These are phyloP conservation scores for Mnemiopsis leidyi DNA, from an alignment of 37 sponge, comb jelly and placozoan species.

Conservation along the genomic window DNA sequence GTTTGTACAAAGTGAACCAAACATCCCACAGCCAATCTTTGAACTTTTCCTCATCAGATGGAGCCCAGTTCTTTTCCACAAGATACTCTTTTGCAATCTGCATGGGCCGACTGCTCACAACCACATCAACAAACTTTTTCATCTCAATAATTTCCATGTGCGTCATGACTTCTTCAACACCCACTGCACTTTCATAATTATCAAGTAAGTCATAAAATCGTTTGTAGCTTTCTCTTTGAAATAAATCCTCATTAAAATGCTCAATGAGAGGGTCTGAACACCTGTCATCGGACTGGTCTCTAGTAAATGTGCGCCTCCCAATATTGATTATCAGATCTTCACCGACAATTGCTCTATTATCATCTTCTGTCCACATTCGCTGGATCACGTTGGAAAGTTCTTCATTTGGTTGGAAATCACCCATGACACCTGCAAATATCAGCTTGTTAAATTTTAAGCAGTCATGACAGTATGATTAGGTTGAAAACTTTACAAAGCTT, in stretches of 20 bases:
- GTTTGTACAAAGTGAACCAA: constrained; percentile 85
- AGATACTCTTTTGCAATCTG: constrained; percentile 69
- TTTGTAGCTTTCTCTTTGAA: constrained; percentile 75
- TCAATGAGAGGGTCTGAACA: constrained; percentile 77
- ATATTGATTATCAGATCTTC: constrained; percentile 27
- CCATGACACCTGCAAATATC: constrained; percentile 16
- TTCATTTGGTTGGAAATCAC: background rate
- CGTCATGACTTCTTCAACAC: constrained; percentile 76
- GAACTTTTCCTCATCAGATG: constrained; percentile 69
- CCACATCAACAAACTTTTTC: constrained; percentile 77
- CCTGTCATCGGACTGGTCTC: constrained; percentile 67
- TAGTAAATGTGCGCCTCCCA: constrained; percentile 6
- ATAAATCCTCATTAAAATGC: constrained; percentile 72
- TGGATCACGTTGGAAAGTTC: constrained; percentile 23
- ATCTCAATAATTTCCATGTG: constrained; percentile 80
- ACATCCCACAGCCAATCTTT: constrained; percentile 82
- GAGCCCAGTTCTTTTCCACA: constrained; percentile 71
- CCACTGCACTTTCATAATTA: constrained; percentile 80
- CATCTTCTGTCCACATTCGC: constrained; percentile 55
- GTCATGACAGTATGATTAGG: too few species aligned
- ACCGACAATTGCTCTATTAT: background rate
- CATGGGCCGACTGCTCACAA: constrained; percentile 70
- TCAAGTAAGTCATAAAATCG: constrained; percentile 84
- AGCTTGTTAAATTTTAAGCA: too few species aligned
- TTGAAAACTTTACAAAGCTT: too few species aligned